Evolutionary conservation across 1,140 invertebrate genomes (phyloP).

Genomic region (Euwallacea similis): DNA sequence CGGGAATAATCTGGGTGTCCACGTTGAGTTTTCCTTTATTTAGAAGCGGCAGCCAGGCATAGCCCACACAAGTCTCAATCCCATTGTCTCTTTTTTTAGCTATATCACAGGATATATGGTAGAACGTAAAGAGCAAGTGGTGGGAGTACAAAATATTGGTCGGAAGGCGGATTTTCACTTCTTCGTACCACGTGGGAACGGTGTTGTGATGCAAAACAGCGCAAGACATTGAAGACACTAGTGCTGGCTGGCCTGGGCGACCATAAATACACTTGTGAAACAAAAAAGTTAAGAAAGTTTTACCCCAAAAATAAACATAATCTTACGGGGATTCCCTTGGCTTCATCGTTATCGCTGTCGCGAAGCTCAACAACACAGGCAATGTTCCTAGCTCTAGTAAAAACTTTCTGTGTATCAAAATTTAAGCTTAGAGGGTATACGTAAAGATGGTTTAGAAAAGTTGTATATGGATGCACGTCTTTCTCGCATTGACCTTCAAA

Average conservation of each 20-base stretch:
- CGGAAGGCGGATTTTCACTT: conserved; percentile 85
- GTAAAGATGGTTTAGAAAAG: conserved; percentile 85
- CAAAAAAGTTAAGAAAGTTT: conserved; percentile 15
- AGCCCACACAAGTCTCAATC: conserved; percentile 86
- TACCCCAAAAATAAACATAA: not conserved
- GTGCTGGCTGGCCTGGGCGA: conserved; percentile 64
- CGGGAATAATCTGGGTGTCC: conserved; percentile 77
- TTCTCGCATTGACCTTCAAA: conserved; percentile 73
- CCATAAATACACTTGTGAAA: conserved; percentile 73
- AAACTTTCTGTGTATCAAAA: conserved; percentile 90
- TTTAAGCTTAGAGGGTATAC: conserved; percentile 84
- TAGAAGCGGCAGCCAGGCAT: conserved; percentile 85
- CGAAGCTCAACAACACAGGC: conserved; percentile 83
- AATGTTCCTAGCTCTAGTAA: conserved; percentile 87
- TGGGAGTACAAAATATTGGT: conserved; percentile 75
- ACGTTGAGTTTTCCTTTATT: conserved; percentile 79
- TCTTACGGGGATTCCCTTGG: conserved; percentile 68
- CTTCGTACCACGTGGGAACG: conserved; percentile 81
- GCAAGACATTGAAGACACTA: conserved; percentile 67
- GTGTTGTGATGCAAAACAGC: conserved; percentile 81
- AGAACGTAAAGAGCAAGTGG: conserved; percentile 87
- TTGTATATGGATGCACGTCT: conserved; percentile 75
- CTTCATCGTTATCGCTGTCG: conserved; percentile 73
- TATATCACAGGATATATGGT: conserved; percentile 85
- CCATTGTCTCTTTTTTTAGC: conserved; percentile 78